Conservation (phyloP, 2,113 vertebrate genomes). For the Thymallus thymallus region DNA sequence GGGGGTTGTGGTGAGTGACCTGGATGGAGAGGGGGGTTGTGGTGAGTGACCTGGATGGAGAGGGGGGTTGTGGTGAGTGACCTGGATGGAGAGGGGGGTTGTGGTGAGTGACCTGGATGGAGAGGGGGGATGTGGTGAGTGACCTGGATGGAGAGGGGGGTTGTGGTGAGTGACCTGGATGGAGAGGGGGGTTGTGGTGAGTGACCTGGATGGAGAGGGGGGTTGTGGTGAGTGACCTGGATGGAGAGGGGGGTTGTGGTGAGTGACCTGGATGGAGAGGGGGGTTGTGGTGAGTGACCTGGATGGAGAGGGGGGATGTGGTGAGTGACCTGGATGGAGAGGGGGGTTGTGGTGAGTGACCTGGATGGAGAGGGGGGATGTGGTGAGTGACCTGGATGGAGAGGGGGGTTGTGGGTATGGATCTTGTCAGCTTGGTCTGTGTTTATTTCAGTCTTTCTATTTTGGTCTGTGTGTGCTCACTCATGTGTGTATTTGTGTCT, state of each 20-base stretch:
- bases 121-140: no score
- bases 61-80: no score
- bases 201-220: constrained; percentile 20
- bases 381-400: constrained; percentile 72
- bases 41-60: no score
- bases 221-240: constrained; percentile 78
- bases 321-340: constrained; percentile 60
- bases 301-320: constrained; percentile 62
- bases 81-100: no score
- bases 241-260: constrained; percentile 76
- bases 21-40: no score
- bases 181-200: constrained; percentile 78
- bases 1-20: no score
- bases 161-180: constrained; percentile 75
- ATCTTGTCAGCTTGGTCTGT: constrained; percentile 22
- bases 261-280: constrained; percentile 29
- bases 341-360: constrained; percentile 80
- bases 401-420: constrained; percentile 19
- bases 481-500: no score
- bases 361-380: neutral
- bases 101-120: no score
- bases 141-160: no score
- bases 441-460: neutral
- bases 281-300: constrained; percentile 80
- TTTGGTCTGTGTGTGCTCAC: neutral